Percentiles rank a stretch among this genome's conserved stretches.
phyloP scores from a whole-genome alignment of 2,113 vertebrate genomes.

The Anarrhichthys ocellatus region DNA sequence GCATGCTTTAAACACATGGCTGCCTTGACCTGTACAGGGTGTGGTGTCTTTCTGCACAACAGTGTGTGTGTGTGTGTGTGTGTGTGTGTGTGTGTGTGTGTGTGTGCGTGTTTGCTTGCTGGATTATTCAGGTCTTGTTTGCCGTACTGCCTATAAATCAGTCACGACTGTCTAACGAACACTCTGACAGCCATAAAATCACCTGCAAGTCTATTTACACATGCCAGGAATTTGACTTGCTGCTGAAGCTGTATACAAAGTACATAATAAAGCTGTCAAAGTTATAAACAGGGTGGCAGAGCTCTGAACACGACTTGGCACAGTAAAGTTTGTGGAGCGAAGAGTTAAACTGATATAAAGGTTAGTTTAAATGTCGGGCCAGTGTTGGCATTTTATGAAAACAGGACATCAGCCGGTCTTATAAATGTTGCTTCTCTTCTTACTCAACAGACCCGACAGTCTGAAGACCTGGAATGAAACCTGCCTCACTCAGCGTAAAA shows the following conservation, averaged over 20 bases:
- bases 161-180: slow-evolving; percentile 60
- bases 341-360: slow-evolving; percentile 34
- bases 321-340: slow-evolving; percentile 34
- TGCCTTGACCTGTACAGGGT: slow-evolving; percentile 11
- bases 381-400: slow-evolving; percentile 40
- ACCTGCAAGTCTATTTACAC: slow-evolving; percentile 69
- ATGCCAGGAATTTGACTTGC: slow-evolving; percentile 63
- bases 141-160: slow-evolving; percentile 63
- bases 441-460: slow-evolving; percentile 10
- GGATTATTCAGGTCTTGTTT: slow-evolving; percentile 62
- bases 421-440: slow-evolving; percentile 24
- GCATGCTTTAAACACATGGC: slow-evolving; percentile 1
- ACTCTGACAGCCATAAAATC: slow-evolving; percentile 67
- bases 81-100: slow-evolving; percentile 36
- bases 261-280: slow-evolving; percentile 74
- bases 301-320: slow-evolving; percentile 48
- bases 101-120: slow-evolving; percentile 42
- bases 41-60: slow-evolving; percentile 8
- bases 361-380: slow-evolving; percentile 37
- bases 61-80: background rate
- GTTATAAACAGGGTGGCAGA: slow-evolving; percentile 60
- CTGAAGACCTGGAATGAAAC: slow-evolving; percentile 5
- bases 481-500: background rate
- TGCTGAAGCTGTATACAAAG: slow-evolving; percentile 57
- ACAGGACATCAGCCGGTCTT: slow-evolving; percentile 1